Percentiles rank a stretch among this genome's conserved stretches.
Conservation (phyloP, 2,113 vertebrate genomes). For the Azemiops feae region DNA sequence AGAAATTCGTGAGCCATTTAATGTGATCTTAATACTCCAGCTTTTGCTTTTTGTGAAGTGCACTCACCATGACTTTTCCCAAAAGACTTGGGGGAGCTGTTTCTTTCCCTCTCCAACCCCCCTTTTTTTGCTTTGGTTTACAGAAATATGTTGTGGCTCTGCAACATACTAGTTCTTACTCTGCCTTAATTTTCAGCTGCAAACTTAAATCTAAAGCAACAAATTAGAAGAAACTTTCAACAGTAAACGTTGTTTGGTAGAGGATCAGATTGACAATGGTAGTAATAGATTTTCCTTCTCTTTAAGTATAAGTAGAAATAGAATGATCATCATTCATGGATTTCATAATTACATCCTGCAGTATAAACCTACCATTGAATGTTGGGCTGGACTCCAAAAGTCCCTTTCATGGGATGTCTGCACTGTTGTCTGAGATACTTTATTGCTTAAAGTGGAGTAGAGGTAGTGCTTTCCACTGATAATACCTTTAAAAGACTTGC, state of each 20-base stretch:
- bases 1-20: conserved; percentile 63
- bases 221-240: background rate
- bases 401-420: background rate
- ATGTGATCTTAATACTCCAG: conserved; percentile 57
- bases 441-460: background rate
- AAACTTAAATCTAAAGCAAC: background rate
- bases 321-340: background rate
- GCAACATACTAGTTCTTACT: conserved; percentile 19
- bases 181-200: background rate
- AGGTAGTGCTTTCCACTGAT: background rate
- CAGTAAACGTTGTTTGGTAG: background rate
- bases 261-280: background rate
- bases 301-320: background rate
- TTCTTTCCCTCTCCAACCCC: background rate
- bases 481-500: background rate
- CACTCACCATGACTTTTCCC: conserved; percentile 35
- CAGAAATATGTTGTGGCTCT: conserved; percentile 11
- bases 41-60: conserved; percentile 32
- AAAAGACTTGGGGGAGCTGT: background rate
- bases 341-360: background rate
- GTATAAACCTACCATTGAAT: background rate
- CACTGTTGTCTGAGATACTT: background rate
- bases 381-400: background rate
- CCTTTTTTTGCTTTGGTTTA: conserved; percentile 25
- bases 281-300: no score